Evolutionary conservation across 2,797 vertebrate species (phyloP), one percentile per base, ranked within the genome.

Genomic region (Malurus leucopterus): DNA sequence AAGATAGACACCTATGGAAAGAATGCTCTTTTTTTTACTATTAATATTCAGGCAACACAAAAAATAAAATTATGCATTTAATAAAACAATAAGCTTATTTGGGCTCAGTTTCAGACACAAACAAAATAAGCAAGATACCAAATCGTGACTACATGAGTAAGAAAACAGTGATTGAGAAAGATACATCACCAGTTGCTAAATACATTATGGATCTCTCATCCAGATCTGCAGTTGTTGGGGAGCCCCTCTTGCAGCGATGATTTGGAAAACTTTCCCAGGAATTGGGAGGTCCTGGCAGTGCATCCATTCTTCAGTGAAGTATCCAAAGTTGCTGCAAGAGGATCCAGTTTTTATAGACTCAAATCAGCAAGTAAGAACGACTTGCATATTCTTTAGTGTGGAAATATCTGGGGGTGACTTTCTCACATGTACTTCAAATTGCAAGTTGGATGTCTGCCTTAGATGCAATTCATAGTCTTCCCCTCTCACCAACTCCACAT

Each of bases 241-340:
- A 36, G 23, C 16, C 13, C 27, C n/a, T 55, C 4, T 32, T 32
- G 16, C 16, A 32, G 22, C 0, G 2, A 63, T 0, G 1, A 44
- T 47, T 65, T 36, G 32, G 43, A 64, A 16, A 46, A 44, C 7
- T 34, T 34, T 32, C 21, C 13, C n/a, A 46, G 62, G n/a, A 46
- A 64, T 2, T 46, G 43, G 23, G 16, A 44, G 23, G 8, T 46
- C 24, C 55, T 38, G 19, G 55, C 55, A 38, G 17, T 38, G 11
- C 3, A 6, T 58, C 23, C 44, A 47, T 9, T 36, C 24, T 13
- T 21, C 10, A 46, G 23, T 44, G 62, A 46, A 43, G 18, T 15
- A 23, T 26, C 43, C 62, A 64, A 20, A 64, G 43, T 18, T 46
- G n/a, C n/a, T 46, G 43, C 62, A 64, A 34, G n/a, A 47, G 24